phyloP scores from a whole-genome alignment of 2,888 invertebrate species.

The Drosophila setosimentum region DNA sequence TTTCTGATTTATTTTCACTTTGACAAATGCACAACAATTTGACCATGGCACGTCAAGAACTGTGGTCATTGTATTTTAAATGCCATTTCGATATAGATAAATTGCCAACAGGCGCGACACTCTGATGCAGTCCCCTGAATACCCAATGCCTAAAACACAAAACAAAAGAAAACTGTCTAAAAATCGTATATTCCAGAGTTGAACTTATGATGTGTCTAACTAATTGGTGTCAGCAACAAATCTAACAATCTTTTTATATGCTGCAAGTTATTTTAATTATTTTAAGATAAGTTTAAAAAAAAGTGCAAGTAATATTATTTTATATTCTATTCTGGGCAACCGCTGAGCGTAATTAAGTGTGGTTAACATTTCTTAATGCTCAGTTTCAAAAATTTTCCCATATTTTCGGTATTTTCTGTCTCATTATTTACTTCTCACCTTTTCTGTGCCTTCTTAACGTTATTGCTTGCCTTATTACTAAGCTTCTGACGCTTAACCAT shows the following conservation, averaged over 20 bases:
- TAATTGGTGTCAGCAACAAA: constrained; percentile 16
- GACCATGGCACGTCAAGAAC: constrained; percentile 78
- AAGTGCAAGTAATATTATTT: background rate
- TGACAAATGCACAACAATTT: constrained; percentile 79
- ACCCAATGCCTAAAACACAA: background rate
- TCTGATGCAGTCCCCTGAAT: constrained; percentile 17
- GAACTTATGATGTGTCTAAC: constrained; percentile 27
- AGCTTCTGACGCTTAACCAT: background rate
- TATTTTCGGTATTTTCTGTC: background rate
- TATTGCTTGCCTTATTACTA: background rate
- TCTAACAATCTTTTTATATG: constrained; percentile 8
- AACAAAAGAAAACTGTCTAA: constrained; percentile 2
- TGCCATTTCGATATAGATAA: constrained; percentile 74
- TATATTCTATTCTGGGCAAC: background rate
- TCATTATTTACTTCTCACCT: background rate
- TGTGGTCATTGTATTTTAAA: constrained; percentile 78
- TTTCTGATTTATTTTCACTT: constrained; percentile 77
- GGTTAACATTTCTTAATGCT: background rate
- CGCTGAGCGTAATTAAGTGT: background rate
- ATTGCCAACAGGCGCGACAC: constrained; percentile 60
- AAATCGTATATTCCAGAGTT: constrained; percentile 20
- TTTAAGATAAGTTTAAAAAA: background rate
- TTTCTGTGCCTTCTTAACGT: background rate
- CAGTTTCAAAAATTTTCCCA: background rate
- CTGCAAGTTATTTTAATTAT: constrained; percentile 29